Percentiles rank a stretch among this genome's conserved stretches.
phyloP scores from a whole-genome alignment of 2,888 invertebrate species.

The Leptopilina drosophilae region DNA sequence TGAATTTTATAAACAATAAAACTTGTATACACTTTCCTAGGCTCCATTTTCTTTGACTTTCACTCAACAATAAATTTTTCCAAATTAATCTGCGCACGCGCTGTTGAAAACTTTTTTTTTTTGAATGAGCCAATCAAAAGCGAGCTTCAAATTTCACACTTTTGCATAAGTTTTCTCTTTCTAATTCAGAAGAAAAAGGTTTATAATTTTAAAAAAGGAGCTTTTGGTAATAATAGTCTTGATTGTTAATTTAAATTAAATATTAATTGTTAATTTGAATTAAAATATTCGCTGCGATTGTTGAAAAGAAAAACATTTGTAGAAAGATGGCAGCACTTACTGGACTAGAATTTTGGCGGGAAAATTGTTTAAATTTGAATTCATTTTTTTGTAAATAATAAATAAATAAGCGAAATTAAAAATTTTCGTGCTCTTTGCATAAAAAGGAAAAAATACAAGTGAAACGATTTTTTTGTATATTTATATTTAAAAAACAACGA shows the following conservation, averaged over 20 bases:
- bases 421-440: neutral
- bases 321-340: conserved; percentile 10
- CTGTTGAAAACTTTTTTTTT: neutral
- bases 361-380: too few relatives aligned
- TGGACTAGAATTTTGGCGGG: neutral
- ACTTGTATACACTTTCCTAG: neutral
- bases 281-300: neutral
- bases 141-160: too few relatives aligned
- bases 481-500: conserved; percentile 22
- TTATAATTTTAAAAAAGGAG: too few relatives aligned
- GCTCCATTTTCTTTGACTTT: neutral
- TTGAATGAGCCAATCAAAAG: conserved; percentile 1
- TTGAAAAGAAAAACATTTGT: neutral
- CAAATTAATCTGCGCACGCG: neutral
- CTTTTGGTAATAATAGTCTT: too few relatives aligned
- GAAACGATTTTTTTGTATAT: neutral
- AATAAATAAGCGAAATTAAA: neutral
- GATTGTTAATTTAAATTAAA: too few relatives aligned
- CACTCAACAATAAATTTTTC: neutral
- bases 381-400: neutral
- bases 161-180: too few relatives aligned
- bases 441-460: neutral
- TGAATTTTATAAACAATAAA: neutral
- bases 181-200: too few relatives aligned
- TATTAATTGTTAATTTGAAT: too few relatives aligned